phyloP scores from a whole-genome alignment of 2,113 vertebrate genomes.

The Condylura cristata region DNA sequence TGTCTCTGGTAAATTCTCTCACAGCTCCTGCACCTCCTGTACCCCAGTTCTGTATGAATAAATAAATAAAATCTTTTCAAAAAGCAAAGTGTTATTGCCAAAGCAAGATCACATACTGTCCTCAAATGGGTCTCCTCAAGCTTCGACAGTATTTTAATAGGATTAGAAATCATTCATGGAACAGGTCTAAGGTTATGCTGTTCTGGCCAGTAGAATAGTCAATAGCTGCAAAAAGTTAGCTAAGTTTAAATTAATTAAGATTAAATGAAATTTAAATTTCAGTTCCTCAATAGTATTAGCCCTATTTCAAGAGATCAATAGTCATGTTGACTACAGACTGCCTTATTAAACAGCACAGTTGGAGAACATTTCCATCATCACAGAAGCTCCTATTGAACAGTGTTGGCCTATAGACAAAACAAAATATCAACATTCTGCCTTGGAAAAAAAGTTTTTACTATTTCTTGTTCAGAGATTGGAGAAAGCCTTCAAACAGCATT shows the following conservation, averaged over 20 bases:
- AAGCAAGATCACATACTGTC: neutral
- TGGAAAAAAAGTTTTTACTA: neutral
- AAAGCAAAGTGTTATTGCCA: slow-evolving; percentile 15
- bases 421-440: neutral
- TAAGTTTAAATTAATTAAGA: neutral
- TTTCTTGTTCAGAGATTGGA: slow-evolving; percentile 1
- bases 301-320: neutral
- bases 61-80: no score
- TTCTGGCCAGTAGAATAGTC: neutral
- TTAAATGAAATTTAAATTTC: slow-evolving; percentile 4
- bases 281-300: neutral
- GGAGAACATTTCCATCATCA: neutral
- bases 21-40: no score
- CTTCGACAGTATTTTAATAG: neutral
- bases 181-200: neutral
- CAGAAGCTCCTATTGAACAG: neutral
- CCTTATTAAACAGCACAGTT: neutral
- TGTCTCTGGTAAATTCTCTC: no score
- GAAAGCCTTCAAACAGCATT: neutral
- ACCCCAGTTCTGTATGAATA: no score
- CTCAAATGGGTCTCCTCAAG: neutral
- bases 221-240: neutral
- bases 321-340: neutral
- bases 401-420: neutral
- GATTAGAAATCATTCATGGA: neutral